Conservation (phyloP, 2,888 invertebrate genomes). For the Andrena camellia region DNA sequence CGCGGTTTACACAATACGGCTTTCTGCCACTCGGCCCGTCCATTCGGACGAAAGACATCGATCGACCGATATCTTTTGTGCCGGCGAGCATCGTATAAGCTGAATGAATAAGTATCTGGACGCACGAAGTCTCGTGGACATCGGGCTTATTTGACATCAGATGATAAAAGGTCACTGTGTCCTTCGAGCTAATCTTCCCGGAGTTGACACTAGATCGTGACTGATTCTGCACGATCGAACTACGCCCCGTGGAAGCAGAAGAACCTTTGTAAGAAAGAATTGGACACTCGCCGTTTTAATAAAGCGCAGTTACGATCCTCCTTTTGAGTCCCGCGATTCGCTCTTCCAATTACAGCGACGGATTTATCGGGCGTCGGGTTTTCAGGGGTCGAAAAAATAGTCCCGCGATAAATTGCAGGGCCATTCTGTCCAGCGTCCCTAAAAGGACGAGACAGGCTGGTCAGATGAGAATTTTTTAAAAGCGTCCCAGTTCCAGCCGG, state of each 20-base stretch:
- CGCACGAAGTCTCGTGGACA: neutral
- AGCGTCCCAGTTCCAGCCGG: conserved; percentile 44
- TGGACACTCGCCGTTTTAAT: neutral
- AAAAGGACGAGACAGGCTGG: conserved; percentile 31
- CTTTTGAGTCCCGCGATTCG: neutral
- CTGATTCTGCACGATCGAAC: too few species aligned
- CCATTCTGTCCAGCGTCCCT: conserved; percentile 3
- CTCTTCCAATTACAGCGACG: neutral
- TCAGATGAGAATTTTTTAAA: conserved; percentile 45
- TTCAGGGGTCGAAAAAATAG: neutral
- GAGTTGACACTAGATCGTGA: neutral
- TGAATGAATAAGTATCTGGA: neutral
- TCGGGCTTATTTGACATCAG: neutral
- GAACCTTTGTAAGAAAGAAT: too few species aligned
- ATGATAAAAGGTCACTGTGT: neutral
- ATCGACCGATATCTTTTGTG: conserved; percentile 33
- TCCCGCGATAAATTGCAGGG: conserved; percentile 8
- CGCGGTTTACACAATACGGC: conserved; percentile 19
- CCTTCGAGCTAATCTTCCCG: neutral
- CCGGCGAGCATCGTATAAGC: neutral
- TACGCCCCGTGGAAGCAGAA: too few species aligned
- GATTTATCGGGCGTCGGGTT: neutral
- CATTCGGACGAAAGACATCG: conserved; percentile 15
- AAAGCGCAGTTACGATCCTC: neutral
- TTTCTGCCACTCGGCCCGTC: conserved; percentile 3